Evolutionary conservation across 2,888 invertebrate genomes (phyloP).

Genomic region (Brachyptera risi): DNA sequence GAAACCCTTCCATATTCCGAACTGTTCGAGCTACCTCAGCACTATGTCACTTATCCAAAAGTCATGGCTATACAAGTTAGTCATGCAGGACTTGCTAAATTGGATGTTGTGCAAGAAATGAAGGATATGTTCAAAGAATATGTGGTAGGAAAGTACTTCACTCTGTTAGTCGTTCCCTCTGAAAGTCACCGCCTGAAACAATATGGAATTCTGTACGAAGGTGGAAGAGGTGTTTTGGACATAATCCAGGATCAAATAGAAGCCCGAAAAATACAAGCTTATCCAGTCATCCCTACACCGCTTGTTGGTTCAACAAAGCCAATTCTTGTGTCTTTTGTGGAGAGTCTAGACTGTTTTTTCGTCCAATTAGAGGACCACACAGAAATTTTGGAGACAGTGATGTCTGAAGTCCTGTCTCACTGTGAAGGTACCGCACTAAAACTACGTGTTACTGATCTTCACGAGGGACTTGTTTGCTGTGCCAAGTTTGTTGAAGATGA

Average conservation of each 20-base stretch:
- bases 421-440: slow-evolving; percentile 50
- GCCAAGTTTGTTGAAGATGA: slow-evolving; percentile 76
- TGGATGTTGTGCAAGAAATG: slow-evolving; percentile 53
- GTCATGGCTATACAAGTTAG: slow-evolving; percentile 73
- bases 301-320: slow-evolving; percentile 11
- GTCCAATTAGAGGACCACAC: slow-evolving; percentile 63
- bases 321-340: slow-evolving; percentile 60
- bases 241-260: slow-evolving; percentile 35
- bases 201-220: slow-evolving; percentile 65
- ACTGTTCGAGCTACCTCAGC: slow-evolving; percentile 70
- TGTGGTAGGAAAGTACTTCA: slow-evolving; percentile 59
- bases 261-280: neutral
- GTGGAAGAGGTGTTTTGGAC: slow-evolving; percentile 26
- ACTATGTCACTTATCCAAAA: slow-evolving; percentile 60
- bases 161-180: slow-evolving; percentile 61
- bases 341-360: slow-evolving; percentile 68
- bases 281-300: neutral
- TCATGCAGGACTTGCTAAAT: slow-evolving; percentile 61
- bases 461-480: slow-evolving; percentile 63
- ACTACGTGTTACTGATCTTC: slow-evolving; percentile 45
- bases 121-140: slow-evolving; percentile 68
- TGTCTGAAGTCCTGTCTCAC: slow-evolving; percentile 60
- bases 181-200: slow-evolving; percentile 69
- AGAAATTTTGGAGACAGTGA: slow-evolving; percentile 58
- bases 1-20: slow-evolving; percentile 66